Conservation (phyloP, 2,797 vertebrate genomes). For the Spatula clypeata region DNA sequence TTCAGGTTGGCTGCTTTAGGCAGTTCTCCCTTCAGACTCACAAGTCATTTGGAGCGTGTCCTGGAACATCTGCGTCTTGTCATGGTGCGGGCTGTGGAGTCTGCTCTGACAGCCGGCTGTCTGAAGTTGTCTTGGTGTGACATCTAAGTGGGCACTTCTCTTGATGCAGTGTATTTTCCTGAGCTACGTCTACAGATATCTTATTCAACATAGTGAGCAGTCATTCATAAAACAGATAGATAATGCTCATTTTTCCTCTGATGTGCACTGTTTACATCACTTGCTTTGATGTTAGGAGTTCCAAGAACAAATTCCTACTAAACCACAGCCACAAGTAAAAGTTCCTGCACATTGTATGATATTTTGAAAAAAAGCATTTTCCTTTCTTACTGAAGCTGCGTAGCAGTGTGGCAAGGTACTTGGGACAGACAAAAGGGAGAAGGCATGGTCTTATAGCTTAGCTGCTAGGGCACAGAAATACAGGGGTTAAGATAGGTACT, state of each 20-base stretch:
- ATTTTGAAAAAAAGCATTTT: neutral
- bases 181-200: neutral
- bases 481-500: neutral
- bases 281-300: neutral
- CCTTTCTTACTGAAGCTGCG: neutral
- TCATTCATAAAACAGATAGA: neutral
- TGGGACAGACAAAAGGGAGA: neutral
- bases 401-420: neutral
- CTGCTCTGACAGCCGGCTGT: neutral
- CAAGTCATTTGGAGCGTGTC: neutral
- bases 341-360: rapidly evolving
- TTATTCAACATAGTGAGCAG: neutral
- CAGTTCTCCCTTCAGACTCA: neutral
- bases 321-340: neutral
- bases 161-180: neutral
- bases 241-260: neutral
- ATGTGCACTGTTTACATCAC: neutral
- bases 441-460: neutral
- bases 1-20: neutral
- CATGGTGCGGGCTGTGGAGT: neutral
- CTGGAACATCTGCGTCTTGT: neutral
- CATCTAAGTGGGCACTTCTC: neutral
- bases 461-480: neutral
- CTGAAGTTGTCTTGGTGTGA: neutral
- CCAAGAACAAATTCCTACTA: neutral